Percentiles rank a stretch among this genome's conserved stretches.
Evolutionary conservation across 2,797 vertebrate genomes (phyloP).

Genomic region (Amazona ochrocephala): DNA sequence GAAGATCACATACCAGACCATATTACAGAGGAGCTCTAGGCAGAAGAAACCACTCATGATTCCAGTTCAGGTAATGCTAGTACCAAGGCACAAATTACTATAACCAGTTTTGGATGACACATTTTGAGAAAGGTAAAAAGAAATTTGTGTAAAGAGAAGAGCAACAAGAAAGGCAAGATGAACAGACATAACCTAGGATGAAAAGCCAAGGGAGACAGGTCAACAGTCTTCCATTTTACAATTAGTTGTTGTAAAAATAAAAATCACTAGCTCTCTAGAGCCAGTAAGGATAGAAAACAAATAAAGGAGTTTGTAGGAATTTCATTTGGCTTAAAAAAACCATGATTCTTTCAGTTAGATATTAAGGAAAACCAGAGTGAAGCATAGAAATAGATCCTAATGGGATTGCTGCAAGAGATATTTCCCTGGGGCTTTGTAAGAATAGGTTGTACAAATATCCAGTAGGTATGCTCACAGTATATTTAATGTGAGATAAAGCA

Average conservation of each 20-base stretch:
- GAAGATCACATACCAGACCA: neutral
- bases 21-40: neutral
- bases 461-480: neutral
- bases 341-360: neutral
- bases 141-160: neutral
- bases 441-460: slow-evolving; percentile 18
- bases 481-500: neutral
- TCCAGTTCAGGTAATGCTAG: neutral
- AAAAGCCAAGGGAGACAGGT: neutral
- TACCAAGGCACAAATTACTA: neutral
- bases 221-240: neutral
- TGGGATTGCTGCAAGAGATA: neutral
- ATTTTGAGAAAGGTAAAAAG: neutral
- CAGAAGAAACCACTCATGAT: neutral
- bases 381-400: neutral
- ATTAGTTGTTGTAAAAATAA: neutral
- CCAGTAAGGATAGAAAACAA: neutral
- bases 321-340: neutral
- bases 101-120: neutral
- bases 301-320: neutral
- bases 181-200: neutral
- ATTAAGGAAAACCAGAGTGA: neutral
- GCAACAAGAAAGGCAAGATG: neutral
- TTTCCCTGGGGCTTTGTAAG: neutral
- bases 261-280: neutral